Percentiles rank a stretch among this genome's conserved stretches.
phyloP scores from a whole-genome alignment of 2,113 vertebrate genomes.

The Mystacornis crossleyi region DNA sequence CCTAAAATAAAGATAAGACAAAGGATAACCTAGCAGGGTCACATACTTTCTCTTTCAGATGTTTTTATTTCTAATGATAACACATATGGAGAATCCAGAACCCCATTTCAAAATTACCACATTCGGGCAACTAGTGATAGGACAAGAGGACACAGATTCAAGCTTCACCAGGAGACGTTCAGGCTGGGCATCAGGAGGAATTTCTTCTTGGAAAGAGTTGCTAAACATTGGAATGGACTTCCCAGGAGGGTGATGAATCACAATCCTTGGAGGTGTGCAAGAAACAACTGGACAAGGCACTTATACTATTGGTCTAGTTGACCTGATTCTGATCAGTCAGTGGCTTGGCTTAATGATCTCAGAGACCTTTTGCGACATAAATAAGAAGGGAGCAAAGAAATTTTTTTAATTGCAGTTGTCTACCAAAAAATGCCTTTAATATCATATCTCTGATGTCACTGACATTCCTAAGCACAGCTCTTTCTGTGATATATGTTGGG shows the following conservation, averaged over 20 bases:
- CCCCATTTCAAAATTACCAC: not conserved
- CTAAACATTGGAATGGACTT: not conserved
- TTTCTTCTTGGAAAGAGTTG: not conserved
- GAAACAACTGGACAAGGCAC: not conserved
- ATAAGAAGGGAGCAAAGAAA: not conserved
- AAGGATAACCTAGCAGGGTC: not conserved
- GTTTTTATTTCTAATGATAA: not conserved
- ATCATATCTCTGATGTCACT: not conserved
- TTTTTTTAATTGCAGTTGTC: not conserved
- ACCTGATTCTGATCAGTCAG: no score
- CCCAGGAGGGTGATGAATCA: not conserved
- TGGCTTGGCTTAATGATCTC: not conserved
- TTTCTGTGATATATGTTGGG: not conserved
- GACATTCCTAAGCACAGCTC: not conserved
- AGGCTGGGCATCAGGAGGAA: not conserved
- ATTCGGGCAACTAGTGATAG: accelerated
- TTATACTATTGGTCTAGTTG: not conserved
- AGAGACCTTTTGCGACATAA: not conserved
- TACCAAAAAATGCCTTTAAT: not conserved
- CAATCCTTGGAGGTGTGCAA: not conserved
- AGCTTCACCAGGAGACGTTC: not conserved
- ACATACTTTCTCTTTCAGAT: not conserved
- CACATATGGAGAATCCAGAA: not conserved
- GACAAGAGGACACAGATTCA: not conserved
- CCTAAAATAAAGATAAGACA: not conserved